phyloP scores from a whole-genome alignment of 2,888 invertebrate genomes.

The Perdita meconis region DNA sequence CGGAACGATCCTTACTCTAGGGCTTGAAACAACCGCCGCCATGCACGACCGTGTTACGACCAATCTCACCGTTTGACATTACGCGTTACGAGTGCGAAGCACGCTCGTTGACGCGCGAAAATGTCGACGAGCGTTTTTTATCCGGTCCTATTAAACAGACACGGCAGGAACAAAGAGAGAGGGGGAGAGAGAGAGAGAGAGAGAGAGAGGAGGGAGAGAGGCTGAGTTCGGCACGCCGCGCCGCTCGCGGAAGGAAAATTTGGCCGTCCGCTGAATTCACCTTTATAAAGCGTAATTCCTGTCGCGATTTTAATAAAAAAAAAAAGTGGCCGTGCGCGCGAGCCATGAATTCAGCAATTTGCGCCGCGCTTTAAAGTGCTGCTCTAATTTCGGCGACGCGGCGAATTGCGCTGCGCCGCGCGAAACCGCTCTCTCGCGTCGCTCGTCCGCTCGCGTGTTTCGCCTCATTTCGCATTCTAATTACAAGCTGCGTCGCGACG shows the following conservation, averaged over 20 bases:
- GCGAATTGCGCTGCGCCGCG: slow-evolving; percentile 33
- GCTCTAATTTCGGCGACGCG: slow-evolving; percentile 42
- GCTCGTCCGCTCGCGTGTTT: slow-evolving; percentile 25
- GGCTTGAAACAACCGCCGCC: no score
- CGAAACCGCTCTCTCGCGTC: slow-evolving; percentile 37
- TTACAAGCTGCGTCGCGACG: slow-evolving; percentile 60
- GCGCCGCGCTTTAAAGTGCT: slow-evolving; percentile 34
- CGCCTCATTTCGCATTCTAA: slow-evolving; percentile 70
- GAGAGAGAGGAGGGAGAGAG: no score
- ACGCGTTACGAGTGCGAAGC: slow-evolving; percentile 4
- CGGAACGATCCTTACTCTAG: no score
- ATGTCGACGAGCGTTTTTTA: slow-evolving; percentile 9
- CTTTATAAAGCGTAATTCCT: slow-evolving; percentile 14
- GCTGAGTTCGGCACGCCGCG: neutral
- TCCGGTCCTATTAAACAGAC: neutral
- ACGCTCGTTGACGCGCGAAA: neutral
- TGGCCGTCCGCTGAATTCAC: slow-evolving; percentile 1
- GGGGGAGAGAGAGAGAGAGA: no score
- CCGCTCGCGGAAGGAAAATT: slow-evolving; percentile 5
- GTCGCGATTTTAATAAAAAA: slow-evolving; percentile 34
- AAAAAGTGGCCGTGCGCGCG: slow-evolving; percentile 26
- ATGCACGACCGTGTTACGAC: slow-evolving; percentile 26
- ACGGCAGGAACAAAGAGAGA: neutral
- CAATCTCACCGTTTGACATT: slow-evolving; percentile 40
- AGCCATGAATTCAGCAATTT: slow-evolving; percentile 48